A percentile compares a stretch with the other conserved stretches of the same genome.
Conservation (phyloP, 2,797 vertebrate species). For the Gila robusta region DNA sequence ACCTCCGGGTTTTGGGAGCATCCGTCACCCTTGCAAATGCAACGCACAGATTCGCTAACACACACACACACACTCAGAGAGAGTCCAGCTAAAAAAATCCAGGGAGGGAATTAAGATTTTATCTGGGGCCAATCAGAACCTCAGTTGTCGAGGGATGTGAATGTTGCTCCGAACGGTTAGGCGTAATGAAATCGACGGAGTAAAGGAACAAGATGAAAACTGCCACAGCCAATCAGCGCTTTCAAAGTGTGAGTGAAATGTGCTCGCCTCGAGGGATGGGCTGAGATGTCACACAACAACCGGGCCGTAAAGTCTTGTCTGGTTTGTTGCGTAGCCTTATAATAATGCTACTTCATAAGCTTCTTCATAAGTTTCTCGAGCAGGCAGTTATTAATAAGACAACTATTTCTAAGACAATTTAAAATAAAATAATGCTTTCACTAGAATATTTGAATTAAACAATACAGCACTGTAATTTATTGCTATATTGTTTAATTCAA, state of each 20-base stretch:
- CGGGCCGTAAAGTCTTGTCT: slow-evolving; percentile 27
- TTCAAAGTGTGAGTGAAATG: slow-evolving; percentile 55
- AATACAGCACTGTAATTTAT: no score
- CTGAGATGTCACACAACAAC: slow-evolving; percentile 49
- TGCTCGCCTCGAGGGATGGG: slow-evolving; percentile 25
- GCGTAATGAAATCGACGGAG: slow-evolving; percentile 59
- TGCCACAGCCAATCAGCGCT: slow-evolving; percentile 61
- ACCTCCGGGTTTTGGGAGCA: slow-evolving; percentile 36
- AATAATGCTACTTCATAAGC: slow-evolving; percentile 1
- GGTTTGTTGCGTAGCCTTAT: not conserved
- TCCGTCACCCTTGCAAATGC: slow-evolving; percentile 38
- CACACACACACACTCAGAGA: slow-evolving; percentile 48
- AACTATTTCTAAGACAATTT: no score
- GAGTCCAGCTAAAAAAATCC: slow-evolving; percentile 34
- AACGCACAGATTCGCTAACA: slow-evolving; percentile 31
- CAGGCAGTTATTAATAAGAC: not conserved
- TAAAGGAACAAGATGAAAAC: slow-evolving; percentile 62
- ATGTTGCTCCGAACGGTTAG: slow-evolving; percentile 50
- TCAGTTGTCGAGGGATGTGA: slow-evolving; percentile 59
- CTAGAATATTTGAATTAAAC: no score
- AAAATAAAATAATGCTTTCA: no score
- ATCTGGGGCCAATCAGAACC: slow-evolving; percentile 26
- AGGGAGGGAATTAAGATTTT: slow-evolving; percentile 33
- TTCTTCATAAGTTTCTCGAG: not conserved
- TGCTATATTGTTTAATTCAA: no score